Evolutionary conservation across 2,113 vertebrate genomes (phyloP).

Genomic region (Crotalus tigris): DNA sequence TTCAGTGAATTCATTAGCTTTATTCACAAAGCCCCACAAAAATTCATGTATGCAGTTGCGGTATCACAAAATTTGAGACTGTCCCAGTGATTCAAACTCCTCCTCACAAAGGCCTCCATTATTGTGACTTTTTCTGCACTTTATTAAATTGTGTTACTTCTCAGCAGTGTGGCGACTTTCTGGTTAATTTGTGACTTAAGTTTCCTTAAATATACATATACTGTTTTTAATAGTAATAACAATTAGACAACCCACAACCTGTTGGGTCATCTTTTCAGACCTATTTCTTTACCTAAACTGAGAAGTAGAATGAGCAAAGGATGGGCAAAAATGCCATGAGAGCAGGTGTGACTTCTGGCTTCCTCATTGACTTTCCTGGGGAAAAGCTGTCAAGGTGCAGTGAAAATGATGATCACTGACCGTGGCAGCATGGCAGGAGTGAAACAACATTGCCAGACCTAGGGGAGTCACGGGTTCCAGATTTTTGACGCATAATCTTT

Average conservation of each 20-base stretch:
- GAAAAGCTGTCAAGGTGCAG: not conserved
- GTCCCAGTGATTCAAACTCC: not conserved
- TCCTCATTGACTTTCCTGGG: not conserved
- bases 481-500: not conserved
- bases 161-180: not conserved
- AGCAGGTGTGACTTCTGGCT: not conserved
- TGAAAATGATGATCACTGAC: not conserved
- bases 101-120: not conserved
- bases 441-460: not conserved
- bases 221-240: not conserved
- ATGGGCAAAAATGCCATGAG: not conserved
- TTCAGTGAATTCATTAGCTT: not conserved
- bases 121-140: not conserved
- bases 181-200: not conserved
- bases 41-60: not conserved
- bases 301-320: not conserved
- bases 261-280: not conserved
- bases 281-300: not conserved
- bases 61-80: not conserved
- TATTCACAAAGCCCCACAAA: not conserved
- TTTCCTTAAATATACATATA: not conserved
- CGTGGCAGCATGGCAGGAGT: not conserved
- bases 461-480: not conserved
- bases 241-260: not conserved
- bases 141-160: not conserved